Base-by-base conservation (phyloP, 1,140 invertebrate genomes). In the Conus betulinus region DNA sequence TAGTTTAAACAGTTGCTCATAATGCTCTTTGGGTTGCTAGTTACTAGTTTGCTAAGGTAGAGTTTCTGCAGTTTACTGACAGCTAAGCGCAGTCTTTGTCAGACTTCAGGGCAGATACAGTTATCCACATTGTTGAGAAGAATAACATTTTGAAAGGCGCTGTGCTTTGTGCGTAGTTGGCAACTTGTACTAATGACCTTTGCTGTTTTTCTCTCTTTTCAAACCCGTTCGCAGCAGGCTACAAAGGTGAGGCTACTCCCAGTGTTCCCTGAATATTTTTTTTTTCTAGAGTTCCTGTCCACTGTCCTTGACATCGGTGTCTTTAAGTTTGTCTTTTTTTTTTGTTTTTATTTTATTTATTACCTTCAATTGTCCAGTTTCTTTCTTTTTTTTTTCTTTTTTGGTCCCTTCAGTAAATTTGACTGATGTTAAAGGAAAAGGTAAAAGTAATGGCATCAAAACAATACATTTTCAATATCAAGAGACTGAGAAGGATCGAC, bases 161-260 rank as follows among this genome's bases (percentile, higher is more conserved):
- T 78, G 71, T 87, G 74, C 74, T 74, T 85, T 74, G 84, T 57
- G 84, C 84, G 84, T 85, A 85, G 84, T 74, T 74, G 51, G 52
- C 83, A 63, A 25, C 63, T 74, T 85, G 71, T 74, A 87, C 85
- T 87, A 87, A 87, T 87, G 25, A 20, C 52, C 67, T 27, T 78
- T 78, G 71, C 85, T 87, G 53, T 87, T 87, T 87, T 60, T 85
- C 60, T 87, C 85, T 87, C 85, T 87, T 86, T 87, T 27, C 85
- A 74, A 71, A 74, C 84, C 25, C 53, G 25, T 78, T 57, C 85
- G 74, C 71, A 87, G 85, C 71, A 51, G 85, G 85, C 85, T 87
- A 55, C 53, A 51, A 87, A 87, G 85, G 85, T 87, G 85, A 87
- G 85, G 85, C 57, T 87, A 87, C 52, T 52, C 85, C 85, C 85